phyloP scores from a whole-genome alignment of 2,888 invertebrate genomes.

The Acleris sparsana region DNA sequence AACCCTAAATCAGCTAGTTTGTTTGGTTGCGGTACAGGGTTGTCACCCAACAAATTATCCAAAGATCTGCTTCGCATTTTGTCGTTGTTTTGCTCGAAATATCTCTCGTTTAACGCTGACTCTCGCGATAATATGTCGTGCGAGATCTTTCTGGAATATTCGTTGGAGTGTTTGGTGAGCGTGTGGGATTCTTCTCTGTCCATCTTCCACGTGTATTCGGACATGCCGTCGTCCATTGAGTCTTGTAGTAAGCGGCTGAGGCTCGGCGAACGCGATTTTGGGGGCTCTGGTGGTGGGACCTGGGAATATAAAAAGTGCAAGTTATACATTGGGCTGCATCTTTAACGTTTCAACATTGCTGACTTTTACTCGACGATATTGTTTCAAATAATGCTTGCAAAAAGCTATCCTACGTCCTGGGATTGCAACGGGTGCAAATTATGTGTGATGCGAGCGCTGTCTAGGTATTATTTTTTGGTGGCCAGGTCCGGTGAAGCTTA shows the following conservation, averaged over 20 bases:
- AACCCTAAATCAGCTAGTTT: slow-evolving; percentile 90
- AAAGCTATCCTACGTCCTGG: no score
- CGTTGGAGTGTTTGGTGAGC: slow-evolving; percentile 51
- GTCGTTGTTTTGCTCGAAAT: slow-evolving; percentile 89
- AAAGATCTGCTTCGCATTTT: slow-evolving; percentile 91
- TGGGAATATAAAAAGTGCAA: slow-evolving; percentile 42
- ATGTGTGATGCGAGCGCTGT: no score
- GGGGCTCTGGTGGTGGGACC: slow-evolving; percentile 88
- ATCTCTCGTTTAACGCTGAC: slow-evolving; percentile 94
- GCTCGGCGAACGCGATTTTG: slow-evolving; percentile 78
- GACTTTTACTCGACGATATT: no score
- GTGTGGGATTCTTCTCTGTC: slow-evolving; percentile 61
- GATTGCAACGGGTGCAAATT: no score
- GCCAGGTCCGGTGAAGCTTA: no score
- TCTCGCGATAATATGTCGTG: slow-evolving; percentile 91
- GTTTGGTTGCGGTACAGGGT: slow-evolving; percentile 83
- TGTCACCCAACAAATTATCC: slow-evolving; percentile 91
- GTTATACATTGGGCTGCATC: no score
- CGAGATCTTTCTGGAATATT: slow-evolving; percentile 86
- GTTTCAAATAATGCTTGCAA: no score
- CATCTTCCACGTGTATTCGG: slow-evolving; percentile 76
- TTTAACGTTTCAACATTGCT: no score
- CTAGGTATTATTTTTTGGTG: no score
- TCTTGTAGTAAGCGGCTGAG: slow-evolving; percentile 77
- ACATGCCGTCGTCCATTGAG: slow-evolving; percentile 71